phyloP scores from a whole-genome alignment of 2,888 invertebrate species.

The Ophonus ardosiacus region DNA sequence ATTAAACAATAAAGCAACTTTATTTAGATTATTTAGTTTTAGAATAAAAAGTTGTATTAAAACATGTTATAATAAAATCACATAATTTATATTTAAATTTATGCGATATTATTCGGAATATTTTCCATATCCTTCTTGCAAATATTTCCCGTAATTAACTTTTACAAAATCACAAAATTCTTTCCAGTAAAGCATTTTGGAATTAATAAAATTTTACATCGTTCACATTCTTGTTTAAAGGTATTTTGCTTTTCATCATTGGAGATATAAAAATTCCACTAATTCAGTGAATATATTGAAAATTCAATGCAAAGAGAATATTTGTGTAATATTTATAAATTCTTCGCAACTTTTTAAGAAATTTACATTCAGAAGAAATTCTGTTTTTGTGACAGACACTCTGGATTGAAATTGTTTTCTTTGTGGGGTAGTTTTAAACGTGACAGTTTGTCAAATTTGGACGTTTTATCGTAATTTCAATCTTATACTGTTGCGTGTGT shows the following conservation, averaged over 20 bases:
- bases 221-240: slow-evolving; percentile 42
- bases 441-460: slow-evolving; percentile 32
- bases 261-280: slow-evolving; percentile 50
- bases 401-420: neutral
- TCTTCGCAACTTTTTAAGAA: slow-evolving; percentile 1
- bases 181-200: slow-evolving; percentile 13
- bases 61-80: neutral
- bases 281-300: slow-evolving; percentile 32
- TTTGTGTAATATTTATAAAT: slow-evolving; percentile 5
- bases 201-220: slow-evolving; percentile 37
- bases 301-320: slow-evolving; percentile 7
- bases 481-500: slow-evolving; percentile 31
- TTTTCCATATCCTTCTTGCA: neutral
- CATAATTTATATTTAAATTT: neutral
- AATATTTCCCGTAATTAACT: slow-evolving; percentile 19
- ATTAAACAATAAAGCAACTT: too few species aligned
- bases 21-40: too few species aligned
- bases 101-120: neutral
- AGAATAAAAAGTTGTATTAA: too few species aligned
- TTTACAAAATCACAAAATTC: slow-evolving; percentile 18
- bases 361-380: neutral
- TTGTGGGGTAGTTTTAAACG: slow-evolving; percentile 25
- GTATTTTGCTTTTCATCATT: slow-evolving; percentile 42
- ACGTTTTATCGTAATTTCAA: slow-evolving; percentile 12
- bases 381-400: neutral